Conservation (phyloP, 2,888 invertebrate genomes). For the Corythucha ciliata region DNA sequence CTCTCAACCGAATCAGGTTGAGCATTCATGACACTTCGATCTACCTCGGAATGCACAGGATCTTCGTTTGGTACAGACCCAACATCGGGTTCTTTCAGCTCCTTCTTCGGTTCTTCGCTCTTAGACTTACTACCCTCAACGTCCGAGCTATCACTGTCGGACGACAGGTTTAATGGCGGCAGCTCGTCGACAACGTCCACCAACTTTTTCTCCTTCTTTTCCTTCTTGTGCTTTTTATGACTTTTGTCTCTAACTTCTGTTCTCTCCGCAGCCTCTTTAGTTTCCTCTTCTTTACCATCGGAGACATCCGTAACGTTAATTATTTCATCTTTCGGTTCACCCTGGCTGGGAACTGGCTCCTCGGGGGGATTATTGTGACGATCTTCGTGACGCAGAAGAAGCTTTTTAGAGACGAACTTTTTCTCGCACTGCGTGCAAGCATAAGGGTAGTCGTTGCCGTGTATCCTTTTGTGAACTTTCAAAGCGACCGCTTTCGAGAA, state of each 20-base stretch:
- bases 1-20: too few relatives aligned
- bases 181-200: constrained; percentile 57
- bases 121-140: constrained; percentile 41
- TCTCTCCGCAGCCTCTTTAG: constrained; percentile 20
- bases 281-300: constrained; percentile 25
- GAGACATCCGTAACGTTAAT: constrained; percentile 31
- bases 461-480: constrained; percentile 75
- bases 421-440: constrained; percentile 64
- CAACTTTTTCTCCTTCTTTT: constrained; percentile 43
- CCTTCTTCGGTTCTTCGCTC: constrained; percentile 4
- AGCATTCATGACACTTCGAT: too few relatives aligned
- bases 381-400: constrained; percentile 60
- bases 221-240: constrained; percentile 39
- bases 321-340: constrained; percentile 32
- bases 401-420: constrained; percentile 70
- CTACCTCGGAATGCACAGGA: too few relatives aligned
- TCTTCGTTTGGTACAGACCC: constrained; percentile 1
- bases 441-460: constrained; percentile 61
- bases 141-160: constrained; percentile 66
- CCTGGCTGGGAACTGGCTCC: constrained; percentile 18
- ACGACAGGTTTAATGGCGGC: constrained; percentile 67
- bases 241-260: constrained; percentile 27
- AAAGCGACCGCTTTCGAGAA: constrained; percentile 68
- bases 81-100: constrained; percentile 1
- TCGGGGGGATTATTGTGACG: constrained; percentile 45